Evolutionary conservation across 2,888 invertebrate species (phyloP), one percentile per base, ranked within the genome.

Genomic region (Macrosoma leucophasiata): DNA sequence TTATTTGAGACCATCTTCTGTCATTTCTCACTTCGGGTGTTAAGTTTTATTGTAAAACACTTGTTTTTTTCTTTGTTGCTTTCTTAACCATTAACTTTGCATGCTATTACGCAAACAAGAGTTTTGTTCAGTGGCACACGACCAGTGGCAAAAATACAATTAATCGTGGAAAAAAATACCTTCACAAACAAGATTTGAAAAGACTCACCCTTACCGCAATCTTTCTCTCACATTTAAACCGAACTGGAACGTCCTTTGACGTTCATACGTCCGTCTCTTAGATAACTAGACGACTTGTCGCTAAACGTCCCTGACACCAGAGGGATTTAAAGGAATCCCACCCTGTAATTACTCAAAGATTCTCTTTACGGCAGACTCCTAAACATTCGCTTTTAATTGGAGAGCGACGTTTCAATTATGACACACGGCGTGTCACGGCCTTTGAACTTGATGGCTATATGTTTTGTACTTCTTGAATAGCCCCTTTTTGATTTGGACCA

Each of bases 311-410:
- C 45, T 40, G 43, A 47, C 41, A 27, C 39, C 23, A 21, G 39
- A 44, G 46, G 44, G 47, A 40, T 36, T 46, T 46, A 62, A 71
- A 65, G 65, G 58, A 55, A 55, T 51, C 50, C 46, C 51, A 52
- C 60, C 46, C 60, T 53, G 56, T 68, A 67, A 67, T 74, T 70
- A 69, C 65, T 69, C 57, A 59, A 69, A 71, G 68, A 64, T 58
- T 56, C 56, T 53, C 53, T 47, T 46, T 49, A 53, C 53, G 48
- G 46, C 51, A 47, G 52, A 48, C 56, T 61, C n/a, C 64, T 66
- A 69, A 74, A 73, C 68, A 66, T 71, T 70, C 62, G 48, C 55
- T 69, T 72, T 81, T 79, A 82, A 82, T 82, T 82, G 77, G 76
- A 79, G 76, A 58, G 71, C 57, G 51, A 49, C 58, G 51, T 57